A percentile compares a stretch with the other conserved stretches of the same genome.
These are phyloP conservation scores for Lepidothrix coronata DNA, from an alignment of 2,113 vertebrate genomes.

Conservation along the genomic window DNA sequence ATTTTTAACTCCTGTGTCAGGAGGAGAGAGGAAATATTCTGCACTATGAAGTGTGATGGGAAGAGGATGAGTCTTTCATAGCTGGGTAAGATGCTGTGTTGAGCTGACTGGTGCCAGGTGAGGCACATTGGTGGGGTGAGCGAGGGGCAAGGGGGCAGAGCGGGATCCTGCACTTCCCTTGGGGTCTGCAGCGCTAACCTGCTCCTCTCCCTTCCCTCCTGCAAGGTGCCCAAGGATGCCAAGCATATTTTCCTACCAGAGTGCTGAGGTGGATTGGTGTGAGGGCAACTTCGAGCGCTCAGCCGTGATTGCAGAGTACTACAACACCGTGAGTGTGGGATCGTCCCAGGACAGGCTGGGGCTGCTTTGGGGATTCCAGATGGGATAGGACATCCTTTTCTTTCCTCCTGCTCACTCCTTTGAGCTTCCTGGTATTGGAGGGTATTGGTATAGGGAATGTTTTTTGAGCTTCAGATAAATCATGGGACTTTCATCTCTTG, in stretches of 20 bases:
- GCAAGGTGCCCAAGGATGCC: conserved; percentile 68
- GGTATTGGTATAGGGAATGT: background rate
- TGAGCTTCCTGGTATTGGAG: background rate
- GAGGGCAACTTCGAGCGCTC: conserved; percentile 90
- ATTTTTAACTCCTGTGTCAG: background rate
- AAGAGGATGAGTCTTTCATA: background rate
- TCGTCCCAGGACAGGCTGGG: background rate
- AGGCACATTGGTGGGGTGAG: background rate
- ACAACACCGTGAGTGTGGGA: conserved; percentile 86
- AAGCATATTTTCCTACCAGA: conserved; percentile 86
- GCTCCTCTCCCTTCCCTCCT: background rate
- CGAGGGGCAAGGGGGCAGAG: background rate
- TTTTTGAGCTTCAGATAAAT: background rate
- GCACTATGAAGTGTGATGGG: background rate
- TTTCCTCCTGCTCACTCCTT: background rate
- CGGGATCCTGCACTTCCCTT: rapidly evolving
- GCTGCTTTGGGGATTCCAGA: background rate
- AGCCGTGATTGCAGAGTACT: conserved; percentile 86
- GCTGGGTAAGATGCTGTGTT: background rate
- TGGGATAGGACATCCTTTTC: background rate
- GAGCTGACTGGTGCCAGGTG: background rate
- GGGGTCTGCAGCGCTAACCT: background rate
- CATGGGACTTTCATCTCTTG: background rate
- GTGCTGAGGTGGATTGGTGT: conserved; percentile 95
- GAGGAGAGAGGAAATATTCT: background rate